phyloP scores from a whole-genome alignment of 2,113 vertebrate species.

The Sylvia atricapilla region DNA sequence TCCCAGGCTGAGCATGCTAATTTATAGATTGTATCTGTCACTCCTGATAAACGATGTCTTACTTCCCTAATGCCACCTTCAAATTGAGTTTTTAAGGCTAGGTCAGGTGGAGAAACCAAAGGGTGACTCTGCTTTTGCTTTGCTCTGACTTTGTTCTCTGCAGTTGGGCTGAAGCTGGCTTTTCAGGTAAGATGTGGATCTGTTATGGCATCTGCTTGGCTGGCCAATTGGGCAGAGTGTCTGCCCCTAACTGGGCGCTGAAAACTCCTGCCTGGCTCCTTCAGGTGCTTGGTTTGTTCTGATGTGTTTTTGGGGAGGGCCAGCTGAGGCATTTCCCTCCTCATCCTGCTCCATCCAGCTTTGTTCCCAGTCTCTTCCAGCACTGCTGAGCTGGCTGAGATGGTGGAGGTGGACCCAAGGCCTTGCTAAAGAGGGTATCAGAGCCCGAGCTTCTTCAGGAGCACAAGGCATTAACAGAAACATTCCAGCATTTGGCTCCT shows the following conservation, averaged over 20 bases:
- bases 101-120: slow-evolving; percentile 16
- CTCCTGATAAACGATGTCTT: slow-evolving; percentile 61
- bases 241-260: fast-evolving
- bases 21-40: slow-evolving; percentile 67
- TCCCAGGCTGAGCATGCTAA: slow-evolving; percentile 53
- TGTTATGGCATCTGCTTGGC: not conserved
- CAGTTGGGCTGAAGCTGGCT: not conserved
- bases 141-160: not conserved
- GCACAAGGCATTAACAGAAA: not conserved
- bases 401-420: not conserved
- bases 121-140: not conserved
- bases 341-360: not conserved
- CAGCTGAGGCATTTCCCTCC: not conserved
- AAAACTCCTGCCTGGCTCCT: not conserved
- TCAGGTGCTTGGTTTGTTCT: not conserved
- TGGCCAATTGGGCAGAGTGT: not conserved
- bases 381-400: not conserved
- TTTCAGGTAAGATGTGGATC: not conserved
- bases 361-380: not conserved
- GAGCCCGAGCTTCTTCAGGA: not conserved
- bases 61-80: slow-evolving; percentile 46
- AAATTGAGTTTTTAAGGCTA: slow-evolving; percentile 64
- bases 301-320: not conserved
- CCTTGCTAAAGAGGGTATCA: not conserved
- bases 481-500: not conserved